phyloP scores from a whole-genome alignment of 92 coral and sea anemone genomes.

The Anthopleura xanthogrammica region DNA sequence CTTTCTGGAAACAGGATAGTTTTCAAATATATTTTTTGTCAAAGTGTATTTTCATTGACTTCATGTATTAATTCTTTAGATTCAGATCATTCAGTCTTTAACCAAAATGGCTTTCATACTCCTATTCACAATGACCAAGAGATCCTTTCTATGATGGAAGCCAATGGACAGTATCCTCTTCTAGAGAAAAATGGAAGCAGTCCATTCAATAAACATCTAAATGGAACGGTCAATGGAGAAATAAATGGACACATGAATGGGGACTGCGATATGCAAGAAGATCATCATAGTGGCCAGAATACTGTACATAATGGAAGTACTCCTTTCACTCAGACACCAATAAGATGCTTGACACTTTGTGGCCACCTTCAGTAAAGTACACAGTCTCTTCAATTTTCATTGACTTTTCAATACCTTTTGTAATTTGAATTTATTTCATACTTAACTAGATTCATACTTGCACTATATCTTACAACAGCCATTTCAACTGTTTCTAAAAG shows the following conservation, averaged over 20 bases:
- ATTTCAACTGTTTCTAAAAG: too few species aligned
- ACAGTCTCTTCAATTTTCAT: neutral
- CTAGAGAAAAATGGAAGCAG: neutral
- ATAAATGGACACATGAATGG: constrained; percentile 7
- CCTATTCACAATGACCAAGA: constrained; percentile 2
- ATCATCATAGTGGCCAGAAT: constrained; percentile 15
- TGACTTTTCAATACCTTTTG: too few species aligned
- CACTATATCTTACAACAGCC: too few species aligned
- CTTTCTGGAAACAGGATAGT: too few species aligned
- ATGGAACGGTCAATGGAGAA: constrained; percentile 2
- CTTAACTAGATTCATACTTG: too few species aligned
- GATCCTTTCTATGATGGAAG: constrained; percentile 39
- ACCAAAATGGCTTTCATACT: constrained; percentile 6
- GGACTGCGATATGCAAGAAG: constrained; percentile 45
- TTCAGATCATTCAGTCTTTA: neutral
- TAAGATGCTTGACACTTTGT: constrained; percentile 54
- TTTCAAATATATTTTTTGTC: too few species aligned
- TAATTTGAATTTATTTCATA: too few species aligned
- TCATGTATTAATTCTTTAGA: neutral
- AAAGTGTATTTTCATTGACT: neutral
- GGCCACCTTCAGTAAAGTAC: constrained; percentile 59
- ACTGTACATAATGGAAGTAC: constrained; percentile 14
- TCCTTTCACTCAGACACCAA: constrained; percentile 43
- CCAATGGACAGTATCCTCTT: constrained; percentile 43
- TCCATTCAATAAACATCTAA: neutral